Evolutionary conservation across 1,140 invertebrate species (phyloP).

Genomic region (Drosophila bipectinata): DNA sequence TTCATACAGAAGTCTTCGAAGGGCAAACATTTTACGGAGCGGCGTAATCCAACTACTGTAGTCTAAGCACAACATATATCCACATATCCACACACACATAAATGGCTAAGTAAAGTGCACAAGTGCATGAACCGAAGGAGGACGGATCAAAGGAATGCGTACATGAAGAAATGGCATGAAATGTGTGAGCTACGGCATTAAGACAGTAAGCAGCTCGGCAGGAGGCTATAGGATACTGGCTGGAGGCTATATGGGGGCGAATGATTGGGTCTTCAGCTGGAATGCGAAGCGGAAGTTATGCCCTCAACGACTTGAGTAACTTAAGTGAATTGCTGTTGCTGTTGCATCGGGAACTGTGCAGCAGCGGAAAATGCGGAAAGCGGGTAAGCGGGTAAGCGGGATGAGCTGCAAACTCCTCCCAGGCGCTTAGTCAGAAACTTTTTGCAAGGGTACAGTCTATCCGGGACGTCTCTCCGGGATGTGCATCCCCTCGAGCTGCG

Average conservation of each 20-base stretch:
- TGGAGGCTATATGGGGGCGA: background rate
- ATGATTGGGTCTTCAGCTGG: slow-evolving; percentile 9
- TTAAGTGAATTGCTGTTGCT: slow-evolving; percentile 68
- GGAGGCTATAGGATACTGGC: background rate
- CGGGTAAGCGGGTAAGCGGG: slow-evolving; percentile 58
- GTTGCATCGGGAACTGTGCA: slow-evolving; percentile 29
- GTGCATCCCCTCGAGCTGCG: slow-evolving; percentile 22
- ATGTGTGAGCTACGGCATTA: slow-evolving; percentile 75
- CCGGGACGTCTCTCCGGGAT: background rate
- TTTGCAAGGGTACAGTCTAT: background rate
- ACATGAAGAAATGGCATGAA: slow-evolving; percentile 53
- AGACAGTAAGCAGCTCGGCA: slow-evolving; percentile 57
- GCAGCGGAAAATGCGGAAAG: slow-evolving; percentile 61
- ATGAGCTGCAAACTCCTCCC: slow-evolving; percentile 14
- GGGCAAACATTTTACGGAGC: slow-evolving; percentile 14
- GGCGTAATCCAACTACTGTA: slow-evolving; percentile 34
- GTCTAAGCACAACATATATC: slow-evolving; percentile 33
- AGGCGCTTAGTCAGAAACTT: slow-evolving; percentile 13
- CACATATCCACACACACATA: slow-evolving; percentile 7
- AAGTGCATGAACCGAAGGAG: slow-evolving; percentile 43
- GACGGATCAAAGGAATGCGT: slow-evolving; percentile 52
- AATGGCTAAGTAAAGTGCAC: slow-evolving; percentile 50
- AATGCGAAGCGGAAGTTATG: slow-evolving; percentile 69
- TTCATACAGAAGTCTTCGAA: slow-evolving; percentile 36
- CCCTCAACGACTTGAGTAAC: slow-evolving; percentile 78